Conservation (phyloP, 2,888 invertebrate genomes). For the Willowsia nigromaculata region DNA sequence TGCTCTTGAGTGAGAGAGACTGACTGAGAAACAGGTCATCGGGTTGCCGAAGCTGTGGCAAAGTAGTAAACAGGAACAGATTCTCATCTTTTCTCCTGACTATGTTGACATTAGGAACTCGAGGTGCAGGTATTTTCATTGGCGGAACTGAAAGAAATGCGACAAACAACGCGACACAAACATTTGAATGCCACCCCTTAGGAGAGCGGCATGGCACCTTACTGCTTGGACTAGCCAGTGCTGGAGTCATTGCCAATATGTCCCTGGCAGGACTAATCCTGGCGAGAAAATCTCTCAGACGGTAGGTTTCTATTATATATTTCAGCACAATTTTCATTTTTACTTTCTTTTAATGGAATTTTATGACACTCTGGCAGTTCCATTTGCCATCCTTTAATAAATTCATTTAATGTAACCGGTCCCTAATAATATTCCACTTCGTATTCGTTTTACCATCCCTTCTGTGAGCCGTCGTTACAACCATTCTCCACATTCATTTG, state of each 20-base stretch:
- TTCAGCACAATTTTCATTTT: not conserved
- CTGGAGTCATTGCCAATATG: slow-evolving; percentile 86
- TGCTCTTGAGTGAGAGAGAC: slow-evolving; percentile 21
- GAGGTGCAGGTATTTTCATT: slow-evolving; percentile 71
- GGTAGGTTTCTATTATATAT: slow-evolving; percentile 82
- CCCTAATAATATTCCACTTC: slow-evolving; percentile 4
- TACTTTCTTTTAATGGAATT: slow-evolving; percentile 55
- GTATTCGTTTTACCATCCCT: not conserved
- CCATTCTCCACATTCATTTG: not conserved
- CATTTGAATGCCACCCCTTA: slow-evolving; percentile 89
- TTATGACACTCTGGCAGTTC: slow-evolving; percentile 45
- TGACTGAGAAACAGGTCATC: slow-evolving; percentile 38
- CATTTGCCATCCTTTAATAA: slow-evolving; percentile 35
- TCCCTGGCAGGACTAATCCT: slow-evolving; percentile 90
- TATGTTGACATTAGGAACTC: slow-evolving; percentile 71
- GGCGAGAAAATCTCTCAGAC: slow-evolving; percentile 88
- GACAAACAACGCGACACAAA: slow-evolving; percentile 79
- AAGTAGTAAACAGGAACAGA: slow-evolving; percentile 49
- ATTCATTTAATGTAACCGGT: slow-evolving; percentile 20
- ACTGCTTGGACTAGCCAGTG: slow-evolving; percentile 76
- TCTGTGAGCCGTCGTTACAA: not conserved
- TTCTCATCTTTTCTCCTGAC: slow-evolving; percentile 56
- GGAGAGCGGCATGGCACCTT: slow-evolving; percentile 88
- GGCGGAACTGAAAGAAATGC: slow-evolving; percentile 76
- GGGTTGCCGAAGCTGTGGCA: slow-evolving; percentile 16